phyloP scores from a whole-genome alignment of 2,113 vertebrate genomes.

The Aplodontia rufa region DNA sequence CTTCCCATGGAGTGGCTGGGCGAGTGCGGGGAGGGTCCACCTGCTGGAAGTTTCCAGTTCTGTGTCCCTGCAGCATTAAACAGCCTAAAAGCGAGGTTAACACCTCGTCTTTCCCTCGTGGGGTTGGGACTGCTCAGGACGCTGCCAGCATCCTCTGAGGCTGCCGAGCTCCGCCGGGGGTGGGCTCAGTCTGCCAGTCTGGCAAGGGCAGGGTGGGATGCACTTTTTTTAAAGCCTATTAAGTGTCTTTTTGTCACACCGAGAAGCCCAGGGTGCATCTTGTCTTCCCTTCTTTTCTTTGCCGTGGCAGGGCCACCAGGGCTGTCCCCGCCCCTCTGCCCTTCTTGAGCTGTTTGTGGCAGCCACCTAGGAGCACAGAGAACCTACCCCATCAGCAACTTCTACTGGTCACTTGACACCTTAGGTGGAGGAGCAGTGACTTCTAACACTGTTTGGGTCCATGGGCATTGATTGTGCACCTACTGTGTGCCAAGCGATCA shows the following conservation, averaged over 20 bases:
- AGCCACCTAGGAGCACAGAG: accelerated
- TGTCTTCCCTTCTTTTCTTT: accelerated
- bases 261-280: background rate
- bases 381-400: accelerated
- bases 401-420: background rate
- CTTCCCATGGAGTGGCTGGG: background rate
- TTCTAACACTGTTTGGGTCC: background rate
- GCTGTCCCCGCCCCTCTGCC: accelerated
- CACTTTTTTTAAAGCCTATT: no score
- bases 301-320: accelerated
- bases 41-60: no score
- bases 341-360: background rate
- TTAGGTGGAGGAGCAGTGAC: background rate
- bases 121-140: no score
- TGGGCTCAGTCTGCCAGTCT: no score
- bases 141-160: no score
- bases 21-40: background rate
- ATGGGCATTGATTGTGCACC: background rate
- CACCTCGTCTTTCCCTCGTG: no score
- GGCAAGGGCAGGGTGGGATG: no score
- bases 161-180: no score
- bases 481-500: background rate
- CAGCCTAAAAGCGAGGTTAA: constrained; percentile 70
- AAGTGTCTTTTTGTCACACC: no score
- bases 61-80: no score